phyloP scores from a whole-genome alignment of 2,888 invertebrate genomes.

The Lithophane socia region DNA sequence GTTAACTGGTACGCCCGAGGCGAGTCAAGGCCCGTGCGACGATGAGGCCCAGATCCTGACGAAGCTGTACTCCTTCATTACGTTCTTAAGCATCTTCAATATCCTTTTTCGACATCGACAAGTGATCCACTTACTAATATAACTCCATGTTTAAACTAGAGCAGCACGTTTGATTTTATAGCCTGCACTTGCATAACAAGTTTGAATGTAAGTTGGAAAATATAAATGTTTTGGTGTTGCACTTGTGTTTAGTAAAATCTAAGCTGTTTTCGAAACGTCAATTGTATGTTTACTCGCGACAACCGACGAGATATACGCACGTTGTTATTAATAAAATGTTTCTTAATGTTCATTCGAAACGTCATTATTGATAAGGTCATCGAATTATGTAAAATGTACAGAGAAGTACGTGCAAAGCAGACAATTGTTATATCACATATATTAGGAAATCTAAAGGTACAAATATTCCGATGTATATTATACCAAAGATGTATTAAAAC shows the following conservation, averaged over 20 bases:
- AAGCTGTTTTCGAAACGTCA: conserved; percentile 62
- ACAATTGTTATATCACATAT: conserved; percentile 79
- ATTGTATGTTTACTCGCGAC: conserved; percentile 58
- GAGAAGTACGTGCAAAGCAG: conserved; percentile 80
- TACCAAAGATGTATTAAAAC: conserved; percentile 46
- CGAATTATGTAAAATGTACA: conserved; percentile 81
- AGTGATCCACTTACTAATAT: conserved; percentile 28
- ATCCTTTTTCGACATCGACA: conserved; percentile 47
- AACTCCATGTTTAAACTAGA: conserved; percentile 47
- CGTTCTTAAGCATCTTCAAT: conserved; percentile 53
- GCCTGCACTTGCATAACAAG: conserved; percentile 46
- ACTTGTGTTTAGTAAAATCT: conserved; percentile 50
- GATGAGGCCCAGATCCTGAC: conserved; percentile 79
- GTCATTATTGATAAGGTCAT: conserved; percentile 81
- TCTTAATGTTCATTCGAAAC: conserved; percentile 75
- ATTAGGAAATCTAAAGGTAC: conserved; percentile 73
- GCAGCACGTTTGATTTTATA: conserved; percentile 40
- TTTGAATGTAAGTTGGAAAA: conserved; percentile 36
- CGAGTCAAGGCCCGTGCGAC: conserved; percentile 85
- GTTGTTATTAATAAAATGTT: conserved; percentile 71
- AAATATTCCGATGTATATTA: conserved; percentile 57
- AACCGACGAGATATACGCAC: conserved; percentile 51
- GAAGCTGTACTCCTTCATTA: conserved; percentile 58
- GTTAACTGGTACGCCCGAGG: conserved; percentile 86
- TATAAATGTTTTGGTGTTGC: conserved; percentile 39